These are phyloP conservation scores for Aphrocallistes beatrix DNA, from an alignment of 37 sponge, comb jelly and placozoan genomes.

Conservation along the genomic window DNA sequence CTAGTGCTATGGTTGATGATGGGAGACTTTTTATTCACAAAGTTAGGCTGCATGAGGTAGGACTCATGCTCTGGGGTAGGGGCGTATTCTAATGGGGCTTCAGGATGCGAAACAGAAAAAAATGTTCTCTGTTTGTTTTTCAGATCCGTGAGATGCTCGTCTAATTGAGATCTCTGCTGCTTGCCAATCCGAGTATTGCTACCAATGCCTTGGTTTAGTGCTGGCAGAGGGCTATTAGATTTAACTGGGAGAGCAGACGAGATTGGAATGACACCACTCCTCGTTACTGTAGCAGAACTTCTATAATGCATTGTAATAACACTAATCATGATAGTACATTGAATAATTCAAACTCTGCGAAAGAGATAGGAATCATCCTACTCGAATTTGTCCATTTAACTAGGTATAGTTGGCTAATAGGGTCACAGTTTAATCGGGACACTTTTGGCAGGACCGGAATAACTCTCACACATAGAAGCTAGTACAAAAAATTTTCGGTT, in stretches of 20 bases:
- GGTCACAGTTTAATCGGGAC: too few relatives aligned
- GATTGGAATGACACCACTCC: neutral
- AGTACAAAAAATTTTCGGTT: too few relatives aligned
- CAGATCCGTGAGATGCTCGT: neutral
- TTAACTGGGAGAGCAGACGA: neutral
- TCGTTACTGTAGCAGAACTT: constrained; percentile 5
- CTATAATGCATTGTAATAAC: neutral
- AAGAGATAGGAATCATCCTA: too few relatives aligned
- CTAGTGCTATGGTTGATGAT: too few relatives aligned
- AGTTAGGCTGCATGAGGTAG: neutral
- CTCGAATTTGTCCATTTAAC: too few relatives aligned
- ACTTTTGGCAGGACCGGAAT: too few relatives aligned
- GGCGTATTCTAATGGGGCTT: neutral
- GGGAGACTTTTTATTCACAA: too few relatives aligned
- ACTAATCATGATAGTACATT: too few relatives aligned
- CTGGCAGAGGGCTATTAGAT: neutral
- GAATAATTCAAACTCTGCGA: too few relatives aligned
- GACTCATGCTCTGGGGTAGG: too few relatives aligned
- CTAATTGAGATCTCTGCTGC: neutral
- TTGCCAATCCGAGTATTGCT: neutral
- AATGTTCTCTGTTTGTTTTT: neutral
- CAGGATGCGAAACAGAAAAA: neutral
- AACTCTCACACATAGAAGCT: too few relatives aligned
- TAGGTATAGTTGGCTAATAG: too few relatives aligned
- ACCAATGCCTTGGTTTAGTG: neutral